phyloP scores from a whole-genome alignment of 2,113 vertebrate genomes.

The Pipra filicauda region DNA sequence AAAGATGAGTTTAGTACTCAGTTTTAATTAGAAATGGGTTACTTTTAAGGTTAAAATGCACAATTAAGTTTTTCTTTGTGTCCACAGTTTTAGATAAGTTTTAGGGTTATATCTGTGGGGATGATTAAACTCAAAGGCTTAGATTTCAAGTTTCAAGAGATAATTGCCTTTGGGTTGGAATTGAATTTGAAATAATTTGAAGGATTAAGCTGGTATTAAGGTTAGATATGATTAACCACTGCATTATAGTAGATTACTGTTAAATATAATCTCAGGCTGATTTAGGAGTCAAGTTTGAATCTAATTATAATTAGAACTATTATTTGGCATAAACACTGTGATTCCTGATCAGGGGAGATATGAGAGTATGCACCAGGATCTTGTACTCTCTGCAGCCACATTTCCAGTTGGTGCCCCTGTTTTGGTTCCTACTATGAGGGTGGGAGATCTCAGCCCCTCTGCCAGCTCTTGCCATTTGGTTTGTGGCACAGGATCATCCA shows the following conservation, averaged over 20 bases:
- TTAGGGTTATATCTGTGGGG: not conserved
- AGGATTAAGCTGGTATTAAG: slow-evolving; percentile 7
- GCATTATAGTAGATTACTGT: not conserved
- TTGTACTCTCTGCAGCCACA: not conserved
- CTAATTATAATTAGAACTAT: not conserved
- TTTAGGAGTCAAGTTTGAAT: not conserved
- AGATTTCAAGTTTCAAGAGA: not conserved
- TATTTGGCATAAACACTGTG: not conserved
- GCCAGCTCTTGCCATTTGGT: accelerated
- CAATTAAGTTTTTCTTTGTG: not conserved
- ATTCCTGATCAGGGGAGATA: not conserved
- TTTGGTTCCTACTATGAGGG: not conserved
- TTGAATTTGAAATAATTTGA: slow-evolving; percentile 21
- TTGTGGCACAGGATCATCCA: not conserved
- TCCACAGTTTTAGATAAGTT: not conserved
- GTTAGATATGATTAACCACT: slow-evolving; percentile 12
- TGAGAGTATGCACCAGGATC: not conserved
- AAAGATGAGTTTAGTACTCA: not conserved
- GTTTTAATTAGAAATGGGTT: not conserved
- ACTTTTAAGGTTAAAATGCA: not conserved
- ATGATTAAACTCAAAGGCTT: not conserved
- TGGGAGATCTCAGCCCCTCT: not conserved
- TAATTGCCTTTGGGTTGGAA: slow-evolving; percentile 11
- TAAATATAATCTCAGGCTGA: not conserved
- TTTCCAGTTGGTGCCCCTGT: not conserved